Evolutionary conservation across 2,797 vertebrate species (phyloP).

Genomic region (Sebastes umbrosus): DNA sequence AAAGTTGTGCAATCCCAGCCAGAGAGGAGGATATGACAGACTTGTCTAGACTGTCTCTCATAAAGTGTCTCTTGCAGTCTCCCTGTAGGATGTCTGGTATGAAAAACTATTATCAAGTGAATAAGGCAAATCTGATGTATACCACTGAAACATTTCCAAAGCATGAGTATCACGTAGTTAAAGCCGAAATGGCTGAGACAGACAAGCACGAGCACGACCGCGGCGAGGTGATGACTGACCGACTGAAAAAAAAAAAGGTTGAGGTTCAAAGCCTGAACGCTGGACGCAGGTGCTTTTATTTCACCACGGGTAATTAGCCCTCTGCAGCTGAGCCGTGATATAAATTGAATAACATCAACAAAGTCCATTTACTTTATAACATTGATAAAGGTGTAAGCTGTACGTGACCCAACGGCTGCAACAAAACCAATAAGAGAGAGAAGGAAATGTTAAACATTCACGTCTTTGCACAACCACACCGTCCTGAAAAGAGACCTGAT

Average conservation of each 20-base stretch:
- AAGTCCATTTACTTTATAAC: not conserved
- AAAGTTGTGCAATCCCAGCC: slow-evolving; percentile 12
- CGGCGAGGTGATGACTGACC: not conserved
- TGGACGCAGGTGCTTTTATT: slow-evolving; percentile 11
- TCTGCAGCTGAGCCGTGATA: not conserved
- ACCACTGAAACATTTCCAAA: not conserved
- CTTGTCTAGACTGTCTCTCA: slow-evolving; percentile 14
- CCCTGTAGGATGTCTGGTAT: not conserved
- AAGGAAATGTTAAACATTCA: slow-evolving; percentile 12
- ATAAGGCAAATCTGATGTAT: not conserved
- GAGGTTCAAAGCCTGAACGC: not conserved
- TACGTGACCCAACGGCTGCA: slow-evolving; percentile 8
- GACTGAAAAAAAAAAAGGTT: not conserved
- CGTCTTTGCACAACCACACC: not conserved
- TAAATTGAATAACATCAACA: not conserved
- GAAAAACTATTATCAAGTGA: not conserved
- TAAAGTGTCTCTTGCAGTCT: slow-evolving; percentile 8
- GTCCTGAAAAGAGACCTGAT: slow-evolving; percentile 17
- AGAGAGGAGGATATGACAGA: slow-evolving; percentile 29
- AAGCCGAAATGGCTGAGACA: not conserved
- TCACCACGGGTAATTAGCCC: slow-evolving; percentile 5
- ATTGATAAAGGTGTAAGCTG: not conserved
- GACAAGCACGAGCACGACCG: fast-evolving
- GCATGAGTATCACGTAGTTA: too few species aligned
- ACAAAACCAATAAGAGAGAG: not conserved